Percentiles rank a stretch among this genome's conserved stretches.
These are phyloP conservation scores for Drosophila watanabei DNA, from an alignment of 1,140 invertebrate species.

Conservation along the genomic window DNA sequence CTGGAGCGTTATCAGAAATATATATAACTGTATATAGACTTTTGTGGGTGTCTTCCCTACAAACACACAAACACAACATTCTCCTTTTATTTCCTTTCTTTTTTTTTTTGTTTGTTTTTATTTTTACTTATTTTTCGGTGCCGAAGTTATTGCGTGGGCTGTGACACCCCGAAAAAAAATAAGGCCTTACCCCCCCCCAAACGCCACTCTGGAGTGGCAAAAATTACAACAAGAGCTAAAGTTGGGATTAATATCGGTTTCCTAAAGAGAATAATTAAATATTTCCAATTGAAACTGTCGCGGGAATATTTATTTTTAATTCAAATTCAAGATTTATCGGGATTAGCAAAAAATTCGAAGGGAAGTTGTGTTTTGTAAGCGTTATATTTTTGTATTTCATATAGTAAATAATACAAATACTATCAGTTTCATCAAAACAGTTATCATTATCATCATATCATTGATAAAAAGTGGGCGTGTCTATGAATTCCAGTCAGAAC, in stretches of 20 bases:
- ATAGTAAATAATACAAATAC: too few species aligned
- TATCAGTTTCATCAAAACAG: too few species aligned
- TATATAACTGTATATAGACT: slow-evolving; percentile 64
- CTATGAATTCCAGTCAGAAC: too few species aligned
- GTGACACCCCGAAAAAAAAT: slow-evolving; percentile 10
- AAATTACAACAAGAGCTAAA: slow-evolving; percentile 29
- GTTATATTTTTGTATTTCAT: too few species aligned
- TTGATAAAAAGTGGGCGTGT: too few species aligned
- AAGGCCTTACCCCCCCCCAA: slow-evolving; percentile 17
- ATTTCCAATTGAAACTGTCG: slow-evolving; percentile 31
- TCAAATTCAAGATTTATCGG: background rate
- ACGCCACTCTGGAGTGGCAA: background rate
- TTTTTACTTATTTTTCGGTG: slow-evolving; percentile 12
- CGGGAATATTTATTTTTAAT: background rate
- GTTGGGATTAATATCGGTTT: background rate
- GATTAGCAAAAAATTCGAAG: too few species aligned
- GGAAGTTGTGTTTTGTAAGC: too few species aligned
- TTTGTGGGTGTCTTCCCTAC: slow-evolving; percentile 33
- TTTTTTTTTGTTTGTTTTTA: slow-evolving; percentile 20
- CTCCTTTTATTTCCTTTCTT: slow-evolving; percentile 24
- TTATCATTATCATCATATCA: too few species aligned
- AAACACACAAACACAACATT: slow-evolving; percentile 22
- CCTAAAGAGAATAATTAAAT: background rate
- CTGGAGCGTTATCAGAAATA: slow-evolving; percentile 70
- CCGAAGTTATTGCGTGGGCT: slow-evolving; percentile 26